Evolutionary conservation across 2,113 vertebrate species (phyloP).

Genomic region (Recurvirostra avosetta): DNA sequence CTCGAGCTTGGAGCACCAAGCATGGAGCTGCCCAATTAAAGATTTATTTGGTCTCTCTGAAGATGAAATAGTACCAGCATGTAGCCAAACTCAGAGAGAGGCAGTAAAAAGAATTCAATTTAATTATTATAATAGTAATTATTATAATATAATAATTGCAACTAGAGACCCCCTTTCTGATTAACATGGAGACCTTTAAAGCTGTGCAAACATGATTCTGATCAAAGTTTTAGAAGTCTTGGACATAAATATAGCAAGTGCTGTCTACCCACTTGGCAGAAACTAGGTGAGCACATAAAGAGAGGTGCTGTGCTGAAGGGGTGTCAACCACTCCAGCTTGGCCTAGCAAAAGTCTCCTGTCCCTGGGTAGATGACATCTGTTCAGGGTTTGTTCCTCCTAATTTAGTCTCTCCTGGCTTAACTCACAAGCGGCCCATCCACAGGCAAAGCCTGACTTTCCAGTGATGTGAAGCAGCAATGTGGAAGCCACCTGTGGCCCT

Average conservation of each 20-base stretch:
- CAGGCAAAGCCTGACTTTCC: background rate
- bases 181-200: background rate
- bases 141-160: background rate
- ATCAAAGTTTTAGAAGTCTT: background rate
- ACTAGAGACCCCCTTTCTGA: background rate
- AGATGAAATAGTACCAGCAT: background rate
- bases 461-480: background rate
- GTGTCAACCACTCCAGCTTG: background rate
- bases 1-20: rapidly evolving
- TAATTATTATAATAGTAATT: background rate
- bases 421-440: background rate
- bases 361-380: background rate
- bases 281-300: background rate
- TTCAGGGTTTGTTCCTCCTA: background rate
- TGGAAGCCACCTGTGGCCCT: background rate
- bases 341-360: background rate
- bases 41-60: background rate
- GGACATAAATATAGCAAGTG: background rate
- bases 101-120: background rate
- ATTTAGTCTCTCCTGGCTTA: background rate
- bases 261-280: background rate
- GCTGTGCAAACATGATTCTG: background rate
- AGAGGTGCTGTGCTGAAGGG: background rate
- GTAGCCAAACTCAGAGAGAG: background rate
- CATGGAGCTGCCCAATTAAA: background rate